Evolutionary conservation across 2,888 invertebrate species (phyloP).

Genomic region (Platerodrilus igneus): DNA sequence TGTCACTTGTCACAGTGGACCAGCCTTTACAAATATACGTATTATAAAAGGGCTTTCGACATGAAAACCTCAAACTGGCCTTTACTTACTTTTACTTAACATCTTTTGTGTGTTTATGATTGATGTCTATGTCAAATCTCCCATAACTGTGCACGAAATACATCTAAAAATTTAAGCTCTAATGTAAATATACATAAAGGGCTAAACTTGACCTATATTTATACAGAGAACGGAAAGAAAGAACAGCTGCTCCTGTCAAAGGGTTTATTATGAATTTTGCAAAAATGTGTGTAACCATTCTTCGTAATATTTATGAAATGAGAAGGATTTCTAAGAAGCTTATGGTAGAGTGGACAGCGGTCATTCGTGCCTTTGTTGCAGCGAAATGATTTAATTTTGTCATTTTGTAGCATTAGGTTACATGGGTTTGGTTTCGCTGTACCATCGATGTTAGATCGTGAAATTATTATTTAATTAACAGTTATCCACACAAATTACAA

Average conservation of each 20-base stretch:
- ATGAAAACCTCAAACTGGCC: conserved; percentile 42
- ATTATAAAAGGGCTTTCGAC: conserved; percentile 44
- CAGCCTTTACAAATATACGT: conserved; percentile 44
- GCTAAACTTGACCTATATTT: conserved; percentile 23
- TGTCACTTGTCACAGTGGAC: conserved; percentile 44
- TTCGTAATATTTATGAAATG: conserved; percentile 25
- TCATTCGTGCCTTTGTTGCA: conserved; percentile 8
- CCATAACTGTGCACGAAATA: conserved; percentile 31
- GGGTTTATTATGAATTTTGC: conserved; percentile 25
- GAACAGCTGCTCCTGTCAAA: conserved; percentile 21
- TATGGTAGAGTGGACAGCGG: conserved; percentile 15
- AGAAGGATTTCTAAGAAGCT: conserved; percentile 15
- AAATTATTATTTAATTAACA: no score
- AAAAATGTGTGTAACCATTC: conserved; percentile 18
- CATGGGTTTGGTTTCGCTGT: no score
- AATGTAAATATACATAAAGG: conserved; percentile 18
- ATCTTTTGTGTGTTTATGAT: conserved; percentile 42
- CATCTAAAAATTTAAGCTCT: conserved; percentile 16
- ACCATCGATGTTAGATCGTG: no score
- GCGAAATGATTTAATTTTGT: no score
- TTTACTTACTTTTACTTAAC: conserved; percentile 35
- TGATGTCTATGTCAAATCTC: conserved; percentile 44
- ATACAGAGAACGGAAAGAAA: conserved; percentile 18
- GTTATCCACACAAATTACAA: no score
- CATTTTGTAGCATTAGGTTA: no score